A percentile compares a stretch with the other conserved stretches of the same genome.
Conservation (phyloP, 2,797 vertebrate genomes). For the Triplophysa bombifrons region DNA sequence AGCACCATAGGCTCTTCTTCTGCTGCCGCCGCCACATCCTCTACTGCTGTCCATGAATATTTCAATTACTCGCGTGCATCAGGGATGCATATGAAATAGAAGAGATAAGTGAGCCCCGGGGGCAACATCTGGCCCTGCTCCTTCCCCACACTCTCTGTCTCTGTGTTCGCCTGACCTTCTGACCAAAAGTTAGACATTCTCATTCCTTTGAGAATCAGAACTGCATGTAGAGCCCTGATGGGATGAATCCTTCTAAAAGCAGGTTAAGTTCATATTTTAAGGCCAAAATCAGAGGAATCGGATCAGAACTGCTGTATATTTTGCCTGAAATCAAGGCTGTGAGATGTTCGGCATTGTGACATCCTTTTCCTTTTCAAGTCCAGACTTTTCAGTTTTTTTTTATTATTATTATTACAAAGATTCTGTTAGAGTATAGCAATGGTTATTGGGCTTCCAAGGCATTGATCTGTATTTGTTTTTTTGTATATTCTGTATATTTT, state of each 20-base stretch:
- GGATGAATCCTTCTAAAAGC: too few species aligned
- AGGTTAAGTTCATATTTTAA: not conserved
- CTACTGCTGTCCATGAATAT: conserved; percentile 60
- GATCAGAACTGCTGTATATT: not conserved
- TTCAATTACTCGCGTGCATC: conserved; percentile 56
- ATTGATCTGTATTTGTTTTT: too few species aligned
- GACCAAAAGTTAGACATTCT: conserved; percentile 16
- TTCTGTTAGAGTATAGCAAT: too few species aligned
- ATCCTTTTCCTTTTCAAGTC: too few species aligned
- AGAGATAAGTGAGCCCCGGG: conserved; percentile 58
- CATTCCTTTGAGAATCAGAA: not conserved
- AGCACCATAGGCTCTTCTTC: conserved; percentile 42
- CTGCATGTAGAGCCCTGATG: not conserved
- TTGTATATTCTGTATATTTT: too few species aligned
- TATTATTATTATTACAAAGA: too few species aligned
- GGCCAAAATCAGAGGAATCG: not conserved
- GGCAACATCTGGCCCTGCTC: conserved; percentile 56
- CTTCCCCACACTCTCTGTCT: conserved; percentile 12
- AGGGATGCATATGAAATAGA: conserved; percentile 57
- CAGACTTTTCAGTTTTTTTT: too few species aligned
- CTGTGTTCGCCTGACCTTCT: conserved; percentile 18
- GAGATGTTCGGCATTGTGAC: too few species aligned
- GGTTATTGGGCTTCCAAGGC: too few species aligned
- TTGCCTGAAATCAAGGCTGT: not conserved
- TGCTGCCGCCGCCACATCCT: conserved; percentile 8